A percentile compares a stretch with the other conserved stretches of the same genome.
These are phyloP conservation scores for Linnaemya tessellans DNA, from an alignment of 2,888 invertebrate genomes.

Conservation along the genomic window DNA sequence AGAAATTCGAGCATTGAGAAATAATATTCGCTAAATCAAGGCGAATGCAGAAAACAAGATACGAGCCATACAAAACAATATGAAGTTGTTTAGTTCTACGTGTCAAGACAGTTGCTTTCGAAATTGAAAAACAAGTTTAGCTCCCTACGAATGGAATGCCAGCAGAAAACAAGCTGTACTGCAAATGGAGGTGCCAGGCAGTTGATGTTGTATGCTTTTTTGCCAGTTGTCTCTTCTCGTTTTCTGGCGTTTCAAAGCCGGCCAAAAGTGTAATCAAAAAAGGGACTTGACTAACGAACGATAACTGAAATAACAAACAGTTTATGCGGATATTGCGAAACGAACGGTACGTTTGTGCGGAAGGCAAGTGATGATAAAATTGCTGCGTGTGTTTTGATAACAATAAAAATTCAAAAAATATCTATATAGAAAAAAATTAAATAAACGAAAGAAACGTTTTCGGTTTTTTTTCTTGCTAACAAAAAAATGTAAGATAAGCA, in stretches of 20 bases:
- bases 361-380: conserved; percentile 50
- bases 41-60: conserved; percentile 60
- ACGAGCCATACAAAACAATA: conserved; percentile 36
- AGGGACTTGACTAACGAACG: conserved; percentile 69
- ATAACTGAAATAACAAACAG: conserved; percentile 77
- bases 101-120: conserved; percentile 20
- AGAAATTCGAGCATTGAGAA: conserved; percentile 36
- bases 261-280: conserved; percentile 53
- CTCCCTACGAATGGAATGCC: conserved; percentile 59
- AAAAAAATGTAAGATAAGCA: background rate
- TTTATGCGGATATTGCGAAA: conserved; percentile 80
- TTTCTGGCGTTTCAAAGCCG: conserved; percentile 50
- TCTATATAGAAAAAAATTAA: conserved; percentile 4
- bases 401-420: conserved; percentile 26
- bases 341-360: conserved; percentile 77
- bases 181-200: conserved; percentile 59
- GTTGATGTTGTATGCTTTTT: background rate
- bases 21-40: conserved; percentile 35
- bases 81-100: background rate
- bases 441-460: conserved; percentile 7
- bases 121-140: conserved; percentile 65
- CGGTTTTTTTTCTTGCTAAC: background rate
- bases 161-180: conserved; percentile 44
- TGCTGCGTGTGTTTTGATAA: conserved; percentile 18
- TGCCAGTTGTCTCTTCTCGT: conserved; percentile 24